A percentile compares a stretch with the other conserved stretches of the same genome.
Conservation (phyloP, 2,797 vertebrate species). For the Poecile montanus region DNA sequence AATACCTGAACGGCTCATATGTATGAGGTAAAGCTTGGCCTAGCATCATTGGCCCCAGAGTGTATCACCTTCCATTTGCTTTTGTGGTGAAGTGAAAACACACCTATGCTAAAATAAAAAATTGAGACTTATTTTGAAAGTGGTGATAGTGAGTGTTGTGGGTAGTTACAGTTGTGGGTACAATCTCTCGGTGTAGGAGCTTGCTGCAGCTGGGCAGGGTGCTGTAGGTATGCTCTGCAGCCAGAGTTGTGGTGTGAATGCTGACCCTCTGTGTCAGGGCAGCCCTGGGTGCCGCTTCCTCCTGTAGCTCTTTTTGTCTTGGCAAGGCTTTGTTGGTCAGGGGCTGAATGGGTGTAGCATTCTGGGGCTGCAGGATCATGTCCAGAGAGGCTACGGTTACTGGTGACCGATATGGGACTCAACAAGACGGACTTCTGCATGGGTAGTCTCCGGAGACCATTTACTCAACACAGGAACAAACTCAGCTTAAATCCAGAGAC, state of each 20-base stretch:
- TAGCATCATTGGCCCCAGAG: fast-evolving
- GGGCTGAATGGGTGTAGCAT: background rate
- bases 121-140: background rate
- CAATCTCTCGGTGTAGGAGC: background rate
- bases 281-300: background rate
- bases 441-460: too few relatives aligned
- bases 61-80: fast-evolving
- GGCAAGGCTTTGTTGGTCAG: background rate
- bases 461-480: too few relatives aligned
- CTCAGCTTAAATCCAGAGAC: too few relatives aligned
- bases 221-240: background rate
- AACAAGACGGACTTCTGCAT: too few relatives aligned
- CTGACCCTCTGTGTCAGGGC: background rate
- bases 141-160: background rate
- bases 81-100: too few relatives aligned
- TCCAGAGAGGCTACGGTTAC: too few relatives aligned
- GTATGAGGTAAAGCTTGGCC: background rate
- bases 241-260: fast-evolving
- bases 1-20: fast-evolving
- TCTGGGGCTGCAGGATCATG: too few relatives aligned
- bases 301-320: background rate
- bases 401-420: too few relatives aligned
- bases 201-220: background rate
- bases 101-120: background rate
- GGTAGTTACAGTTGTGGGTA: background rate